phyloP scores from a whole-genome alignment of 2,888 invertebrate species.

The Lymantria monacha region DNA sequence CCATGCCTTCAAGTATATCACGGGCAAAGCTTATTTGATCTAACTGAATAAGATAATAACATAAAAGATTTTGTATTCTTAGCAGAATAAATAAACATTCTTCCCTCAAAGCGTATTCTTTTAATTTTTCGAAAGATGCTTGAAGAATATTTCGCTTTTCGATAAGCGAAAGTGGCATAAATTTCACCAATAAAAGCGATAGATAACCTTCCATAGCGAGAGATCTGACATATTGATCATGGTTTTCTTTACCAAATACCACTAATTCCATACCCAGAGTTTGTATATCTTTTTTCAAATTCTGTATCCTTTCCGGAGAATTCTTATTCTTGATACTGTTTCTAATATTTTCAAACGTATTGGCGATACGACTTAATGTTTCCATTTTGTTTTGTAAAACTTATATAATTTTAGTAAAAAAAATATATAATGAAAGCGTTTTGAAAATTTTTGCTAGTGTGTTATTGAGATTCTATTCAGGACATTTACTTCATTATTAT shows the following conservation, averaged over 20 bases:
- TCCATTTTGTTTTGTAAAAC: conserved; percentile 47
- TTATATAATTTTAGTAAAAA: conserved; percentile 5
- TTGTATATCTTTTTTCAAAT: conserved; percentile 61
- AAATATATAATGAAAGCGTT: background rate
- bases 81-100: conserved; percentile 79
- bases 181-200: conserved; percentile 62
- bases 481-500: background rate
- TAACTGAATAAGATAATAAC: conserved; percentile 79
- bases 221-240: conserved; percentile 57
- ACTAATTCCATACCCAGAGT: conserved; percentile 54
- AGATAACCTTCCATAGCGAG: conserved; percentile 73
- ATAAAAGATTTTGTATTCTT: conserved; percentile 81
- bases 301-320: conserved; percentile 51
- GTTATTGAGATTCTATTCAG: background rate
- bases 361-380: conserved; percentile 54
- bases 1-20: conserved; percentile 75
- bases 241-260: conserved; percentile 63
- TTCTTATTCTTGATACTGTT: conserved; percentile 56
- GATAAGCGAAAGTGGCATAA: conserved; percentile 54
- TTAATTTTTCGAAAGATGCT: conserved; percentile 59
- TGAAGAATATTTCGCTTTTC: conserved; percentile 65
- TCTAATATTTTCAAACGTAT: conserved; percentile 60
- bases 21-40: conserved; percentile 71
- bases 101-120: conserved; percentile 51
- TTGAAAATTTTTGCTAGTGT: background rate